Percentiles rank a stretch among this genome's conserved stretches.
Evolutionary conservation across 1,140 invertebrate genomes (phyloP).

Genomic region (Acromyrmex heyeri): DNA sequence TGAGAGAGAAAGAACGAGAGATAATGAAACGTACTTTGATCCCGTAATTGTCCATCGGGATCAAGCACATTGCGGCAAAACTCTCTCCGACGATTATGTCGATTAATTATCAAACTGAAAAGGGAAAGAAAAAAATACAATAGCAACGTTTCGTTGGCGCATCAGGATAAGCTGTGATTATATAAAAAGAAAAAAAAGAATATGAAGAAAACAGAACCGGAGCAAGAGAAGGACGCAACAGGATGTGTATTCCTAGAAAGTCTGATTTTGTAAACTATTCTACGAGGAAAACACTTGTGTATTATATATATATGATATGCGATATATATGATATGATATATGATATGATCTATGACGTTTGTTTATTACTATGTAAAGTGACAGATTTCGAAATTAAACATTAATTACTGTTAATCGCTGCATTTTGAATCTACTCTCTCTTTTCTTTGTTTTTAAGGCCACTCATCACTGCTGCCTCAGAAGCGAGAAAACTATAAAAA

Average conservation of each 20-base stretch:
- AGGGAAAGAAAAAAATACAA: constrained; percentile 18
- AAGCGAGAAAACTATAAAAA: too few relatives aligned
- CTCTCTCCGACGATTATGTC: constrained; percentile 29
- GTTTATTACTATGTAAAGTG: constrained; percentile 86
- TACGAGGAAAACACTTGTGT: constrained; percentile 82
- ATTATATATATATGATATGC: constrained; percentile 78
- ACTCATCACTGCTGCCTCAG: too few relatives aligned
- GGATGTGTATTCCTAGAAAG: constrained; percentile 82
- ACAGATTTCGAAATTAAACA: constrained; percentile 86
- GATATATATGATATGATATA: constrained; percentile 61
- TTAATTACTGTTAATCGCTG: constrained; percentile 85
- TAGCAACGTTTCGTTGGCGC: constrained; percentile 54
- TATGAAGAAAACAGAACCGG: constrained; percentile 33
- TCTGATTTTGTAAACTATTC: constrained; percentile 86
- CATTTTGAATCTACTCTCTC: constrained; percentile 10
- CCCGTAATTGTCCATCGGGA: constrained; percentile 12
- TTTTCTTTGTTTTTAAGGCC: constrained; percentile 58
- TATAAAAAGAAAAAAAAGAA: constrained; percentile 71
- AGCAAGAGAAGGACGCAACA: constrained; percentile 55
- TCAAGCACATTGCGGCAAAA: constrained; percentile 15
- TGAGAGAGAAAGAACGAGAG: background rate
- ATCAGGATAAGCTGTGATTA: constrained; percentile 79
- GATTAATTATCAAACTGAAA: constrained; percentile 27
- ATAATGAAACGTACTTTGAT: background rate
- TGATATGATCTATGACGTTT: constrained; percentile 85